Percentiles rank a stretch among this genome's conserved stretches.
phyloP scores from a whole-genome alignment of 2,797 vertebrate genomes.

The Adrianichthys oophorus region DNA sequence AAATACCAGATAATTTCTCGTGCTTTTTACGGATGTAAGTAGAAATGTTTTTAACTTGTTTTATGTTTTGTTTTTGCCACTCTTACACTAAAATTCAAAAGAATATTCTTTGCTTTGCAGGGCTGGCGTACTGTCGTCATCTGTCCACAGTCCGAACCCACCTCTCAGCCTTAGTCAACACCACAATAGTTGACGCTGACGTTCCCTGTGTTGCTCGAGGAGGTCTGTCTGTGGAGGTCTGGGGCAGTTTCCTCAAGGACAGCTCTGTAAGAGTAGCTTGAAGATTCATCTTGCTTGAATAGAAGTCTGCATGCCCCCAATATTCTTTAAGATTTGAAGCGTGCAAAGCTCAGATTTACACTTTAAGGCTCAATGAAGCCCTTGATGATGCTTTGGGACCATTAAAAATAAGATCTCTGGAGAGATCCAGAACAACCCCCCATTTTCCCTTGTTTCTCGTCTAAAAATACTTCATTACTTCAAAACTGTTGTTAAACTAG shows the following conservation, averaged over 20 bases:
- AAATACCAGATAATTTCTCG: slow-evolving; percentile 99
- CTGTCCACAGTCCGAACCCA: slow-evolving; percentile 96
- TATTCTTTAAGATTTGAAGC: no score
- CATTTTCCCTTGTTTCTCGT: no score
- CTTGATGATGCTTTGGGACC: no score
- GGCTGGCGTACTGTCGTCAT: slow-evolving; percentile 97
- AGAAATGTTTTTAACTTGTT: not conserved
- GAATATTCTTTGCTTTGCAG: slow-evolving; percentile 59
- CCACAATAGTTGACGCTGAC: slow-evolving; percentile 84
- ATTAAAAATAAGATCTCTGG: no score
- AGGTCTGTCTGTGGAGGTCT: slow-evolving; percentile 87
- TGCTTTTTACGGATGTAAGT: slow-evolving; percentile 97
- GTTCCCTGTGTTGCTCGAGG: slow-evolving; percentile 78
- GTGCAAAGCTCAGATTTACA: no score
- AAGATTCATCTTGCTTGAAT: no score
- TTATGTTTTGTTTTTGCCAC: not conserved
- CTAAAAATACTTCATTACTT: no score
- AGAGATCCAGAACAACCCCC: no score
- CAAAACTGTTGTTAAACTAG: no score
- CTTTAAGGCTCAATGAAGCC: no score
- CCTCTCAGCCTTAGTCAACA: slow-evolving; percentile 93
- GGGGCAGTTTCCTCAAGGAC: slow-evolving; percentile 88
- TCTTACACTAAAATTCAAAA: not conserved
- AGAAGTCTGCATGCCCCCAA: no score
- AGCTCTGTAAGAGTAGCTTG: slow-evolving; percentile 77